A percentile compares a stretch with the other conserved stretches of the same genome.
Conservation (phyloP, 2,797 vertebrate species). For the Bucorvus abyssinicus region DNA sequence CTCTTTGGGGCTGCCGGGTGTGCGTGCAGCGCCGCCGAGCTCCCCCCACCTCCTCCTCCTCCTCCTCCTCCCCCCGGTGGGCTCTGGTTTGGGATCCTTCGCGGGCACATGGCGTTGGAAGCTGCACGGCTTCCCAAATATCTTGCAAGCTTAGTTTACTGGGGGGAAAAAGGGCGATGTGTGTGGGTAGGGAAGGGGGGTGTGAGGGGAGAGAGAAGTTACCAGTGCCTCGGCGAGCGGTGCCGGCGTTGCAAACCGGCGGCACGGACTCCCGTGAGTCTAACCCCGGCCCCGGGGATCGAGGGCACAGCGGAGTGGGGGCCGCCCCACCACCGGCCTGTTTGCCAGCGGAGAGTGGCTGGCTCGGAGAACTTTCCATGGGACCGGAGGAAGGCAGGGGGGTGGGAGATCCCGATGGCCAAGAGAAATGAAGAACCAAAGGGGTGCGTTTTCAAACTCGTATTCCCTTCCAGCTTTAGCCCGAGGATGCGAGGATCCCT, state of each 20-base stretch:
- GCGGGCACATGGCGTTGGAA: constrained; percentile 37
- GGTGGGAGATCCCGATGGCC: not conserved
- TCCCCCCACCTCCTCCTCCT: constrained; percentile 8
- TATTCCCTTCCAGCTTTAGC: not conserved
- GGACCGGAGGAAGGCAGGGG: not conserved
- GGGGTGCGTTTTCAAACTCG: not conserved
- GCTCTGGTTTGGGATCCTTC: not conserved
- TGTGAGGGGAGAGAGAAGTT: not conserved
- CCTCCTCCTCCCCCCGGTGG: not conserved
- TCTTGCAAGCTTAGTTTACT: constrained; percentile 2
- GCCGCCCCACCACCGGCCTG: not conserved
- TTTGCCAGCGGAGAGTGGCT: not conserved
- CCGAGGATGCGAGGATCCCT: not conserved
- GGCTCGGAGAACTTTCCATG: not conserved
- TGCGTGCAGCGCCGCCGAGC: constrained; percentile 15
- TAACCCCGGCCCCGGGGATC: not conserved
- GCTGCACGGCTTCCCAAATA: constrained; percentile 9
- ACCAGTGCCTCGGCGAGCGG: not conserved
- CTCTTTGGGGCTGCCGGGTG: constrained; percentile 45
- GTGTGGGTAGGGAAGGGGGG: not conserved
- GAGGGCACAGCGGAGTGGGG: not conserved
- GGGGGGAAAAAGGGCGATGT: not conserved
- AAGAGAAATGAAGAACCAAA: not conserved
- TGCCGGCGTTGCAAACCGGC: not conserved
- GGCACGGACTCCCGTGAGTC: not conserved